Evolutionary conservation across 2,888 invertebrate species (phyloP), one percentile per base, ranked within the genome.

Genomic region (Mongoloraphidia duomilia): DNA sequence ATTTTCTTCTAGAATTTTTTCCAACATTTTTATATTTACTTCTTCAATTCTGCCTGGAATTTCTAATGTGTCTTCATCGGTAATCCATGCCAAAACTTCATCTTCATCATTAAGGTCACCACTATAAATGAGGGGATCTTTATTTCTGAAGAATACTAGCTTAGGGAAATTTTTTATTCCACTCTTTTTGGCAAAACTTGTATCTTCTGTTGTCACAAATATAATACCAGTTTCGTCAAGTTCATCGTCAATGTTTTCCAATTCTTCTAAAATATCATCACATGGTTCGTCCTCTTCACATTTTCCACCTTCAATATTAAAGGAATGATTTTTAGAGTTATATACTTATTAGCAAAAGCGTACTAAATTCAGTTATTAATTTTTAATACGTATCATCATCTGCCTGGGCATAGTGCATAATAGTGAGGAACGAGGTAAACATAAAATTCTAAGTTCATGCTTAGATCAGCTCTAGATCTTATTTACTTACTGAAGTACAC

Each of bases 31-130:
- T 1, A 79, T 75, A 62, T 93, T 93, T 37, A 93, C 90, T 69
- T 93, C 92, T 65, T 93, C 93, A 59, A 93, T 93, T 65, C 86
- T 83, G 50, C 93, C 93, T 8, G 91, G 91, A 60, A 91, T 88
- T 67, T 92, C 89, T 9, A 92, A 69, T 6, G 90, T 91, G 54
- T 91, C 80, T 63, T 92, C 91, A 61, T 91, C 90, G 1, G 91
- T 91, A 40, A 93, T 70, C 93, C 93, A 93, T 1, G 88, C 81
- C 33, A 93, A 66, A 0, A 93, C 91, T 65, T 90, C 89, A 61
- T 92, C 91, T 68, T 92, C 92, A 63, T 93, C 91, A 59, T 86
- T 83, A 53, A 93, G 76, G 64, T 92, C 89, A 47, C 92, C 88
- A 73, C 63, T 52, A 65, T 83, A 93, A 51, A 86, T 69, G 47